A percentile compares a stretch with the other conserved stretches of the same genome.
These are phyloP conservation scores for Cliona cf. orientalis DNA, from an alignment of 37 sponge, comb jelly and placozoan species.

Conservation along the genomic window DNA sequence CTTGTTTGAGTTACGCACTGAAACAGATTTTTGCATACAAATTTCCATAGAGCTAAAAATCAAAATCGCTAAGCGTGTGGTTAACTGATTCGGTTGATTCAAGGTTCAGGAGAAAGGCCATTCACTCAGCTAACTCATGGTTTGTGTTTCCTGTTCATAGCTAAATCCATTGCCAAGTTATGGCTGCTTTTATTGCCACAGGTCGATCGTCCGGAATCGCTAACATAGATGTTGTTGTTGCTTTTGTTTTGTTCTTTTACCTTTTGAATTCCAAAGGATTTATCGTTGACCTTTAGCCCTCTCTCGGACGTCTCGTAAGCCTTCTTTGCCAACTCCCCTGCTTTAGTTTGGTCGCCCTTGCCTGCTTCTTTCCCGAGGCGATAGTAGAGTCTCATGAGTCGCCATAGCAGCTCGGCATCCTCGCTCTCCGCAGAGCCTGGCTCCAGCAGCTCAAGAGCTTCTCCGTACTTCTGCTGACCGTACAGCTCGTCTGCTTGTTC, in stretches of 20 bases:
- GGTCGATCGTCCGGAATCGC: too few species aligned
- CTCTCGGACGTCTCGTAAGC: slow-evolving; percentile 24
- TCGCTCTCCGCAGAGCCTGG: slow-evolving; percentile 25
- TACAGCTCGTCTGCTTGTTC: slow-evolving; percentile 49
- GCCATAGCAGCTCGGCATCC: slow-evolving; percentile 59
- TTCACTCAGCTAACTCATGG: not conserved
- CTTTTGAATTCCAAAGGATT: slow-evolving; percentile 43
- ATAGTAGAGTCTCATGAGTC: slow-evolving; percentile 56
- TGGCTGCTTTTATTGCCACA: too few species aligned
- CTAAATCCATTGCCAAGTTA: not conserved
- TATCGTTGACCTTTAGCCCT: slow-evolving; percentile 42
- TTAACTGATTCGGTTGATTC: too few species aligned
- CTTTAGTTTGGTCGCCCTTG: slow-evolving; percentile 9
- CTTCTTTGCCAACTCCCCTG: slow-evolving; percentile 32
- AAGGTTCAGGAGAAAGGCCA: too few species aligned
- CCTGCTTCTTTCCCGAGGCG: slow-evolving; percentile 27
- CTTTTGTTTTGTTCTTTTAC: slow-evolving; percentile 26
- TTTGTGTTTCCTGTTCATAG: not conserved
- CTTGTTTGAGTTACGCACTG: too few species aligned
- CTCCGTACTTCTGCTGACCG: slow-evolving; percentile 40
- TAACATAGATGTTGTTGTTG: too few species aligned
- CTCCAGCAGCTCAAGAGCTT: slow-evolving; percentile 36
- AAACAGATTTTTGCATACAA: too few species aligned
- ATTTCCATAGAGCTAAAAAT: too few species aligned
- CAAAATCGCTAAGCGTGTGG: too few species aligned